Percentiles rank a stretch among this genome's conserved stretches.
These are phyloP conservation scores for Suillia variegata DNA, from an alignment of 2,888 invertebrate species.

Conservation along the genomic window DNA sequence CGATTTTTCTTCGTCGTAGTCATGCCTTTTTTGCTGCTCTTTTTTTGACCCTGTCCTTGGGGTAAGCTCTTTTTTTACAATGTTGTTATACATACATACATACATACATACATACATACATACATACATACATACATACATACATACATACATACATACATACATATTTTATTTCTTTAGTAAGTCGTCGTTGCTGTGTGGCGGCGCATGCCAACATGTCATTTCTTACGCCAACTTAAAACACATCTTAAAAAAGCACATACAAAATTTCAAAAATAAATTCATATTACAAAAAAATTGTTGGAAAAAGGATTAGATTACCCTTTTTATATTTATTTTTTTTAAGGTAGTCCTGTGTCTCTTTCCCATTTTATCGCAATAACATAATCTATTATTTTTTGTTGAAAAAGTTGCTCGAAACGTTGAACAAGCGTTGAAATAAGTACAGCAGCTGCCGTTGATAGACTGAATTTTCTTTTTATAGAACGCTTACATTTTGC, in stretches of 20 bases:
- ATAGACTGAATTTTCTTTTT: not conserved
- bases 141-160: too few species aligned
- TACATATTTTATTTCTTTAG: too few species aligned
- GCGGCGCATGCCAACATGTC: slow-evolving; percentile 5
- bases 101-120: too few species aligned
- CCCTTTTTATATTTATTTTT: not conserved
- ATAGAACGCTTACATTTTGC: too few species aligned
- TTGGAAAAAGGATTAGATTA: slow-evolving; percentile 8
- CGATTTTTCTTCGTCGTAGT: slow-evolving; percentile 7
- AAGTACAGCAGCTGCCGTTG: slow-evolving; percentile 1
- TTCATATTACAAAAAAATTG: not conserved
- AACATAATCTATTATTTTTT: too few species aligned
- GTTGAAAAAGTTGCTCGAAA: not conserved
- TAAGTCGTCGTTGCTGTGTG: slow-evolving; percentile 10
- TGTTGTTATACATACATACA: too few species aligned
- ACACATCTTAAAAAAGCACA: not conserved
- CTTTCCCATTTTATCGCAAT: not conserved
- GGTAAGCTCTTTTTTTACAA: not conserved
- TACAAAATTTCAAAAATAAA: not conserved
- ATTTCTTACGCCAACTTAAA: slow-evolving; percentile 2
- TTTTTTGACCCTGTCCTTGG: slow-evolving; percentile 6
- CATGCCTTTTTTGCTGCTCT: too few species aligned
- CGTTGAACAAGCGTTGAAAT: not conserved
- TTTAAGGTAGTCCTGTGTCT: not conserved
- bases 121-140: too few species aligned